These are phyloP conservation scores for Nymphicus hollandicus DNA, from an alignment of 2,113 vertebrate species.

Conservation along the genomic window DNA sequence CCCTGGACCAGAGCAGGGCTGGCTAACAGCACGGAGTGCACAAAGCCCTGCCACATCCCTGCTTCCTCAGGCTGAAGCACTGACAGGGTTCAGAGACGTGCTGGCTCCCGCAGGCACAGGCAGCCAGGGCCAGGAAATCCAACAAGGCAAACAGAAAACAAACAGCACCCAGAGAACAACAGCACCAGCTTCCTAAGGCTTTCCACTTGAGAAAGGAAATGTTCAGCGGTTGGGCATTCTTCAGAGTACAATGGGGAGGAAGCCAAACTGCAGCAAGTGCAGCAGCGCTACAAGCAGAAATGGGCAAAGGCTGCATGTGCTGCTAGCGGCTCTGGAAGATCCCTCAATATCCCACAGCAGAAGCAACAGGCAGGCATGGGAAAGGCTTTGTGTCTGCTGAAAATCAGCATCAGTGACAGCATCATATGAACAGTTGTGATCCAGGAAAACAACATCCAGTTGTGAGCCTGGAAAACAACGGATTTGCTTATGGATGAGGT, in stretches of 20 bases:
- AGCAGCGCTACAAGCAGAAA: not conserved
- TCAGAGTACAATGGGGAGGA: not conserved
- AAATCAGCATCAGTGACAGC: not conserved
- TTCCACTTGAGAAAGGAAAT: not conserved
- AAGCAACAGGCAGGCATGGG: not conserved
- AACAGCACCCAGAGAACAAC: not conserved
- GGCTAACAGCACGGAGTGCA: not conserved
- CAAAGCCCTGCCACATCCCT: not conserved
- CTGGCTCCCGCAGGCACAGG: not conserved
- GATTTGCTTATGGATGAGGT: not conserved
- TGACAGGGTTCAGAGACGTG: not conserved
- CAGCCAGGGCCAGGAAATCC: not conserved
- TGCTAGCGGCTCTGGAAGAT: not conserved
- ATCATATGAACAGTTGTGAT: not conserved
- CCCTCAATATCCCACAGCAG: not conserved
- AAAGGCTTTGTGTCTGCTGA: not conserved
- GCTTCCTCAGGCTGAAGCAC: not conserved
- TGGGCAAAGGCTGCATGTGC: rapidly evolving
- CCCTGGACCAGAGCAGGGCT: not conserved
- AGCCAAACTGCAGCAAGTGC: not conserved
- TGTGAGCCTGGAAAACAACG: not conserved
- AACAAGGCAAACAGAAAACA: not conserved
- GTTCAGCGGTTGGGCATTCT: not conserved
- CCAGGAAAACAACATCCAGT: not conserved
- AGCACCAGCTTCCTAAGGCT: not conserved